Percentiles rank a stretch among this genome's conserved stretches.
Conservation (phyloP, 2,888 invertebrate species). For the Schrankia costaestrigalis region DNA sequence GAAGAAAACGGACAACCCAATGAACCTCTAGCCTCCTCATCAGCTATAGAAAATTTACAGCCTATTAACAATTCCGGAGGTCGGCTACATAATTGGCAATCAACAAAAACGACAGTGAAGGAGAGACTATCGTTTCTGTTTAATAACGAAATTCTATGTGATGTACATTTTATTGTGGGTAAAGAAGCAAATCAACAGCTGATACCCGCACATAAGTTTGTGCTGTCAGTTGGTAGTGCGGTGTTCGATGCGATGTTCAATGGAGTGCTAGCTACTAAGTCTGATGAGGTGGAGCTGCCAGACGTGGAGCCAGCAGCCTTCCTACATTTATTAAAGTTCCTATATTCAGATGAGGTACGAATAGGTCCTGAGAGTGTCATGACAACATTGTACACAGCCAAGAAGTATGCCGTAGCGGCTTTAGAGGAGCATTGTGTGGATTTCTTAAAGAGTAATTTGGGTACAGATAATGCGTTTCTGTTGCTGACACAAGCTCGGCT, state of each 20-base stretch:
- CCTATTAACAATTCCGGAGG: slow-evolving; percentile 69
- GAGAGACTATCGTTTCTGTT: slow-evolving; percentile 85
- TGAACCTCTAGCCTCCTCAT: slow-evolving; percentile 56
- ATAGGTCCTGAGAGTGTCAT: slow-evolving; percentile 93
- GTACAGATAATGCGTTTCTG: slow-evolving; percentile 91
- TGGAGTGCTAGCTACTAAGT: slow-evolving; percentile 85
- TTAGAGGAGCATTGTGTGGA: slow-evolving; percentile 91
- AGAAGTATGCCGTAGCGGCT: slow-evolving; percentile 92
- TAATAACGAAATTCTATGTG: slow-evolving; percentile 77
- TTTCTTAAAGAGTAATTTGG: slow-evolving; percentile 86
- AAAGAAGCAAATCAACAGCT: slow-evolving; percentile 84
- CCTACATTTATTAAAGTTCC: slow-evolving; percentile 85
- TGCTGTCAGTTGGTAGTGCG: slow-evolving; percentile 89
- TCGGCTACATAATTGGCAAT: slow-evolving; percentile 84
- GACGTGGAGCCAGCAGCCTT: slow-evolving; percentile 93
- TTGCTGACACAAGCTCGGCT: slow-evolving; percentile 88
- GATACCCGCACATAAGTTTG: slow-evolving; percentile 90
- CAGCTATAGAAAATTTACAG: slow-evolving; percentile 63
- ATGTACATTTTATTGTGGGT: slow-evolving; percentile 90
- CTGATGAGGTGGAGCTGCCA: slow-evolving; percentile 88
- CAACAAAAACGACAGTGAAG: slow-evolving; percentile 87
- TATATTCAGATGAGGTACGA: slow-evolving; percentile 90
- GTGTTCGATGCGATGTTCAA: slow-evolving; percentile 95
- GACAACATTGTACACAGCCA: slow-evolving; percentile 92
- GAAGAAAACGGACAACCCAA: slow-evolving; percentile 54